phyloP scores from a whole-genome alignment of 2,888 invertebrate genomes.

The Drosophila koepferae region DNA sequence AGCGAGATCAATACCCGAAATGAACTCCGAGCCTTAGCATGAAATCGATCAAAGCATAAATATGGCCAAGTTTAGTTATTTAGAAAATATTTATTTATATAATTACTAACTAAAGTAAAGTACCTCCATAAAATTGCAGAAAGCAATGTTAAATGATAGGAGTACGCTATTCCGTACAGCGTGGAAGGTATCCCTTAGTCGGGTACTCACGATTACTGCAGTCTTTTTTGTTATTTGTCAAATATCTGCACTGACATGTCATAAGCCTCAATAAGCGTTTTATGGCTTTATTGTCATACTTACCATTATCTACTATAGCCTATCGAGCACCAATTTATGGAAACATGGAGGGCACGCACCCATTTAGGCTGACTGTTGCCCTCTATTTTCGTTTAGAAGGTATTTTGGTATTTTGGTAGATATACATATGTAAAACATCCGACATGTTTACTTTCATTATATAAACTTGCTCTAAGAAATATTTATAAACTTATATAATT shows the following conservation, averaged over 20 bases:
- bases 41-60: no score
- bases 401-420: neutral
- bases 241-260: slow-evolving; percentile 24
- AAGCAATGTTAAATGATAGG: neutral
- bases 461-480: neutral
- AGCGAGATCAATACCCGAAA: no score
- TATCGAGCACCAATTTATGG: slow-evolving; percentile 7
- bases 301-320: slow-evolving; percentile 25
- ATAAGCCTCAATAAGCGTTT: slow-evolving; percentile 21
- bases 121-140: neutral
- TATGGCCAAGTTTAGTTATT: neutral
- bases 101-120: no score
- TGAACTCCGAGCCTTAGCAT: no score
- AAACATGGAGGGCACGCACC: slow-evolving; percentile 25
- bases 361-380: slow-evolving; percentile 3
- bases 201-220: neutral
- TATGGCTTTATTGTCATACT: slow-evolving; percentile 20
- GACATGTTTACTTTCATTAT: neutral
- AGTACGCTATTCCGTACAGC: neutral
- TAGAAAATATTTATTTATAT: neutral
- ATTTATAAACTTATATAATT: neutral
- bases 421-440: neutral
- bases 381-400: slow-evolving; percentile 7
- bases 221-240: slow-evolving; percentile 31
- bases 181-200: neutral